A percentile compares a stretch with the other conserved stretches of the same genome.
Conservation (phyloP, 1,140 invertebrate species). For the roundworm (Caenorhabditis elegans) region DNA sequence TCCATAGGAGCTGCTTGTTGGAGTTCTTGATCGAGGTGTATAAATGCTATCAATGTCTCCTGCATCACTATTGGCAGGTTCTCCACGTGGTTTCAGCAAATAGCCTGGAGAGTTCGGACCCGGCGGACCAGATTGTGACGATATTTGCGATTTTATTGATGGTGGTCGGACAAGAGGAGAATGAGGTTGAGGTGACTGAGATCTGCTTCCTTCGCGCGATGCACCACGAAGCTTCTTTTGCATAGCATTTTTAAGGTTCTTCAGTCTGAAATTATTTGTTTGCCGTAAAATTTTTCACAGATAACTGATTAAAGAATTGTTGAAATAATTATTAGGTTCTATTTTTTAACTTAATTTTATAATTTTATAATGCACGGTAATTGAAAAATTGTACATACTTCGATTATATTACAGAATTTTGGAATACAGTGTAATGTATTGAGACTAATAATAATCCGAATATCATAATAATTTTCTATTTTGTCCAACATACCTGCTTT, state of each 20-base stretch:
- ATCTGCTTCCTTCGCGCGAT: conserved; percentile 58
- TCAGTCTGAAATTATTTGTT: conserved; percentile 8
- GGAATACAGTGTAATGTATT: too few species aligned
- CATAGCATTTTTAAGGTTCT: conserved; percentile 46
- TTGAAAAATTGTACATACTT: too few species aligned
- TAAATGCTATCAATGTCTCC: conserved; percentile 65
- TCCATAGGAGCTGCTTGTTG: conserved; percentile 59
- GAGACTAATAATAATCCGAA: too few species aligned
- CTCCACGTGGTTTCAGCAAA: conserved; percentile 62
- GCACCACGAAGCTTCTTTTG: conserved; percentile 51
- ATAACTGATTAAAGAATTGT: too few species aligned
- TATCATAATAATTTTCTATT: too few species aligned
- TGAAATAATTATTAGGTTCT: too few species aligned
- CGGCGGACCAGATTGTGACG: conserved; percentile 62
- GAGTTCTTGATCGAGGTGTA: conserved; percentile 62
- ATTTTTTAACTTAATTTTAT: too few species aligned
- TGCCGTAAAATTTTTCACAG: not conserved
- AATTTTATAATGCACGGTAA: too few species aligned
- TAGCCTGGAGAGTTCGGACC: conserved; percentile 65
- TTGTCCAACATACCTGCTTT: conserved; percentile 53
- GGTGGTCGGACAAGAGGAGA: conserved; percentile 64
- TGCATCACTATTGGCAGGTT: conserved; percentile 62
- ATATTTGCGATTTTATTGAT: conserved; percentile 63
- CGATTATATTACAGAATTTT: too few species aligned
- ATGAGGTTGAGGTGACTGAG: conserved; percentile 63